Percentiles rank a stretch among this genome's conserved stretches.
Evolutionary conservation across 2,888 invertebrate species (phyloP).

Genomic region (Macaria notata): DNA sequence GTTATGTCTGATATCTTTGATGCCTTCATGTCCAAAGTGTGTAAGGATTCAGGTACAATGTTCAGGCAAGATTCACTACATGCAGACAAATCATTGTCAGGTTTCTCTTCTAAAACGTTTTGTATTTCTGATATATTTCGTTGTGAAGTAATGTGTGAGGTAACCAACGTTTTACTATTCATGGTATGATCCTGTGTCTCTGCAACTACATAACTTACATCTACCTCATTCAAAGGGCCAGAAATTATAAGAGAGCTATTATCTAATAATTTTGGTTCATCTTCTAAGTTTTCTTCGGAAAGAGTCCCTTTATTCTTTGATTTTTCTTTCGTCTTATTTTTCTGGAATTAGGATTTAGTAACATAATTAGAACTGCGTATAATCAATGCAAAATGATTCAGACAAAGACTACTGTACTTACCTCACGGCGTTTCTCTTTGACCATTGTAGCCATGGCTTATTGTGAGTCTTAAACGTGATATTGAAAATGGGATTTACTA

Average conservation of each 20-base stretch:
- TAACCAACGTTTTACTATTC: no score
- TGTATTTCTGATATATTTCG: no score
- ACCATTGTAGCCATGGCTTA: conserved; percentile 66
- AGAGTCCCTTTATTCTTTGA: background rate
- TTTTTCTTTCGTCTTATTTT: conserved; percentile 57
- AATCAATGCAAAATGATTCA: conserved; percentile 18
- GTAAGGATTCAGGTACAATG: background rate
- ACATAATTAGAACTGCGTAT: conserved; percentile 37
- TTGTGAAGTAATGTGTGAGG: no score
- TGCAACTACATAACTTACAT: no score
- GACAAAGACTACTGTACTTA: conserved; percentile 42
- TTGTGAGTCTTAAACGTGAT: background rate
- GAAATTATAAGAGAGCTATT: no score
- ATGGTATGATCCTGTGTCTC: no score
- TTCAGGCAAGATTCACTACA: background rate
- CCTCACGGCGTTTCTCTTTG: conserved; percentile 67
- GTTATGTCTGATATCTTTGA: background rate
- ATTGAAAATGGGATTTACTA: no score
- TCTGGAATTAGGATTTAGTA: conserved; percentile 46
- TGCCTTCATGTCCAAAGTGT: background rate
- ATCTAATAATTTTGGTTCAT: no score
- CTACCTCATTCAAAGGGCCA: no score
- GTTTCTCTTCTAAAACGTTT: background rate
- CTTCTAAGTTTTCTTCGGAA: no score
- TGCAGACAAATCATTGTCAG: background rate